Conservation (phyloP, 1,140 invertebrate genomes). For the Eurytemora carolleeae region DNA sequence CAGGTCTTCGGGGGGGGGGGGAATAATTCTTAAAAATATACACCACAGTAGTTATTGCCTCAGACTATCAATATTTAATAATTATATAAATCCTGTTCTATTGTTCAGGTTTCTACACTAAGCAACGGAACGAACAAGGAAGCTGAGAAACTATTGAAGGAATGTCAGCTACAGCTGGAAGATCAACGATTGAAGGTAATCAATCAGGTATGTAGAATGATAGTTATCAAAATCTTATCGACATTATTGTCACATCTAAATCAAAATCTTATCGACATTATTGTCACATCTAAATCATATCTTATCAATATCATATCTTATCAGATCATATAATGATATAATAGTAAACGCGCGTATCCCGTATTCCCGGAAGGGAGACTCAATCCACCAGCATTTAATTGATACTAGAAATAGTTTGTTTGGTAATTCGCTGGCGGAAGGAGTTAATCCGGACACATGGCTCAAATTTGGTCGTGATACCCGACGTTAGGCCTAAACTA, state of each 20-base stretch:
- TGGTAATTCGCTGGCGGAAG: too few relatives aligned
- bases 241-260: neutral
- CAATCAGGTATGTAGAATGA: neutral
- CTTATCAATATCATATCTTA: neutral
- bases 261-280: neutral
- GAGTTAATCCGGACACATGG: too few relatives aligned
- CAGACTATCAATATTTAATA: neutral
- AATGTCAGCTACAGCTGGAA: neutral
- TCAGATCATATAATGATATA: too few relatives aligned
- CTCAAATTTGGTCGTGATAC: too few relatives aligned
- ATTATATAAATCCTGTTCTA: neutral
- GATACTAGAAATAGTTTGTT: too few relatives aligned
- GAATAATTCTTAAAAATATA: neutral
- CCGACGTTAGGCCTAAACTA: too few relatives aligned
- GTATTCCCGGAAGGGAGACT: too few relatives aligned
- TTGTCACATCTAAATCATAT: neutral
- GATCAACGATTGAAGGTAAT: neutral
- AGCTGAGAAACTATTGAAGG: neutral
- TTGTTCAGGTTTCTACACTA: neutral
- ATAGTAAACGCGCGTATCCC: too few relatives aligned
- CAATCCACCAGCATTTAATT: too few relatives aligned
- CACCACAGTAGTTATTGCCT: neutral
- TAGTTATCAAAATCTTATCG: neutral
- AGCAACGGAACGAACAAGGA: neutral
- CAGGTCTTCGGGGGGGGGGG: neutral